Base-by-base conservation (phyloP, 2,888 invertebrate species). In the Balanococcus diminutus region DNA sequence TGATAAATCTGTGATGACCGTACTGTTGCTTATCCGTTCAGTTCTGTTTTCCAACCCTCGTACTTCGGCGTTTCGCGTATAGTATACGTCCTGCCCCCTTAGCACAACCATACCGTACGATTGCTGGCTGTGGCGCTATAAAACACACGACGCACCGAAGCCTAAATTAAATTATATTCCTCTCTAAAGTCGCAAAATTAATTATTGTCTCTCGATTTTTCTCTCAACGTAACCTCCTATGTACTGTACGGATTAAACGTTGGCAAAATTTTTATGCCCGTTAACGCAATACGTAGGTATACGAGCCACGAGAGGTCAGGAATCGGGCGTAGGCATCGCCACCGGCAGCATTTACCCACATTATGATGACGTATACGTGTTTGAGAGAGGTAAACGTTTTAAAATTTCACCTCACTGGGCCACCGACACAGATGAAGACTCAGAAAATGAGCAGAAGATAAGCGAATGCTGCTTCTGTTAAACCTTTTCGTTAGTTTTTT, bases 1-100 rank as follows among this genome's bases (percentile, higher is more conserved):
- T 79, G 75, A 79, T 79, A 79, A 79, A 79, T 79, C 67, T 67
- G 67, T 28, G 67, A 67, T 67, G 67, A 67, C 67, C 67, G 67
- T 67, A 67, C 67, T 67, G 67, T 67, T 67, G 67, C 67, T 67
- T 31, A 67, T 67, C 25, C 51, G 19, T 22, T 19, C 9, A 8
- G 22, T 9, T 1, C 56, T 22, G 14, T 8, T 19, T 56, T 2
- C 19, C n/a, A n/a, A 1, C 32, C 75, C 75, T 14, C 19, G 19
- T 25, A 79, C 75, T 9, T 22, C 67, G 67, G 67, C 67, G 16
- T 67, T 67, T 67, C 6, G 9, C 56, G 56, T 56, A n/a, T n/a
- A n/a, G n/a, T n/a, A n/a, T n/a, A 56, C 22, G 1, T 46, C 46
- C 46, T 11, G 8, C 11, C 39, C 39, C 39, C 39, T 42, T 42